phyloP scores from a whole-genome alignment of 2,113 vertebrate species.

The Etia nguti region DNA sequence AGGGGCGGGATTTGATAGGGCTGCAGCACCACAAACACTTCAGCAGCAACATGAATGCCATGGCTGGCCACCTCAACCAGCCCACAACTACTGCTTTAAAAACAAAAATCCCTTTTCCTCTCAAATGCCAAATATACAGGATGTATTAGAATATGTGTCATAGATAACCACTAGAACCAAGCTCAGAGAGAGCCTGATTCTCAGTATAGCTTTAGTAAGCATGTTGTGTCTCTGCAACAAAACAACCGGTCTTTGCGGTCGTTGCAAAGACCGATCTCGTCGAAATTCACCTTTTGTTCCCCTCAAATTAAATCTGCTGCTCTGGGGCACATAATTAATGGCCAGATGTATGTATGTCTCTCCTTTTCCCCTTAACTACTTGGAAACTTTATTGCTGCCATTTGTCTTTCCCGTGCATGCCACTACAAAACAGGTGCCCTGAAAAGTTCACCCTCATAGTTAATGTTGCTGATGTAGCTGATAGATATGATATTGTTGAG shows the following conservation, averaged over 20 bases:
- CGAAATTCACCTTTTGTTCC: slow-evolving; percentile 42
- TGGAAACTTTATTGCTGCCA: slow-evolving; percentile 1
- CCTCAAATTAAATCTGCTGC: slow-evolving; percentile 32
- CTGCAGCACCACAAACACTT: background rate
- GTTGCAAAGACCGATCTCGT: slow-evolving; percentile 40
- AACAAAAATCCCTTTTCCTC: background rate
- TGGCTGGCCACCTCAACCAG: background rate
- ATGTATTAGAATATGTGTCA: too few relatives aligned
- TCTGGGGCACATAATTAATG: slow-evolving; percentile 44
- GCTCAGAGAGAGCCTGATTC: too few relatives aligned
- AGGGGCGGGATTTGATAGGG: background rate
- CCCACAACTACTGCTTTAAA: background rate
- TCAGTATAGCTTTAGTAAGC: background rate
- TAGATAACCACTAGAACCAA: too few relatives aligned
- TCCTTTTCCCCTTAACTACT: background rate
- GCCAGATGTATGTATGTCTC: background rate
- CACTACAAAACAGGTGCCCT: background rate
- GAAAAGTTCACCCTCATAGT: background rate
- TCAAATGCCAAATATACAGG: background rate
- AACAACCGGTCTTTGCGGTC: too few relatives aligned
- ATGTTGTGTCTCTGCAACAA: slow-evolving; percentile 25
- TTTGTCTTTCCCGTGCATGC: slow-evolving; percentile 43
- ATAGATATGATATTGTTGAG: slow-evolving; percentile 1
- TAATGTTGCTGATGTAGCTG: background rate
- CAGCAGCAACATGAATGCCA: background rate